A percentile compares a stretch with the other conserved stretches of the same genome.
Conservation (phyloP, 2,797 vertebrate species). For the Hephaestus fuliginosus region DNA sequence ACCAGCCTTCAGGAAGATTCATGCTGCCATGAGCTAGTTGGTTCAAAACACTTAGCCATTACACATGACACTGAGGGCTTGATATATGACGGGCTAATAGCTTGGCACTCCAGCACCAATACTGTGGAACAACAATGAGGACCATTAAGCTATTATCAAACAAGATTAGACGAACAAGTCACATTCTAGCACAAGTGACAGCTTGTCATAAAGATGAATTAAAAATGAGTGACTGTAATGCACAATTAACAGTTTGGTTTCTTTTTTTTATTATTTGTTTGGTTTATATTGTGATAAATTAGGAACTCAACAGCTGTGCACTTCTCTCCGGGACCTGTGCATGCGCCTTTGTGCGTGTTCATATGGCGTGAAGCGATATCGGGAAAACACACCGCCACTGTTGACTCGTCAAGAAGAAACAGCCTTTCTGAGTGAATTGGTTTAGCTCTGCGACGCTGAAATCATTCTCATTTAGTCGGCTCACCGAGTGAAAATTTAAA, state of each 20-base stretch:
- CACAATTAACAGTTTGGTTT: slow-evolving; percentile 14
- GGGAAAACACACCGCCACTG: slow-evolving; percentile 32
- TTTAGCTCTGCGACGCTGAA: neutral
- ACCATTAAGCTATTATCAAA: slow-evolving; percentile 56
- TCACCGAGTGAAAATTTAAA: slow-evolving; percentile 23
- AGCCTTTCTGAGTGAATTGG: slow-evolving; percentile 20
- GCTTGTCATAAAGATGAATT: slow-evolving; percentile 36
- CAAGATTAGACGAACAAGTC: slow-evolving; percentile 48
- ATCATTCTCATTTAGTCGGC: slow-evolving; percentile 22
- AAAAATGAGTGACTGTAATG: slow-evolving; percentile 19
- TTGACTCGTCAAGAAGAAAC: slow-evolving; percentile 49
- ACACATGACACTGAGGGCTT: slow-evolving; percentile 65
- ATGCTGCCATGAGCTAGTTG: slow-evolving; percentile 62
- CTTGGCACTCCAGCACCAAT: slow-evolving; percentile 39
- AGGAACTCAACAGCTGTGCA: neutral
- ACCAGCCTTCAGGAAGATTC: slow-evolving; percentile 75
- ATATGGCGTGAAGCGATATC: slow-evolving; percentile 18
- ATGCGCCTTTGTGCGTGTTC: slow-evolving; percentile 3
- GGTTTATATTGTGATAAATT: slow-evolving; percentile 11
- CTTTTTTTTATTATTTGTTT: slow-evolving; percentile 28
- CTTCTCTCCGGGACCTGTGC: slow-evolving; percentile 9
- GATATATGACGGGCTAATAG: slow-evolving; percentile 68
- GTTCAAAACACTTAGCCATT: slow-evolving; percentile 75
- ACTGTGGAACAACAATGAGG: slow-evolving; percentile 51
- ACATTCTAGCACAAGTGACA: slow-evolving; percentile 33